Evolutionary conservation across 2,797 vertebrate species (phyloP).

Genomic region (Spondyliosoma cantharus): DNA sequence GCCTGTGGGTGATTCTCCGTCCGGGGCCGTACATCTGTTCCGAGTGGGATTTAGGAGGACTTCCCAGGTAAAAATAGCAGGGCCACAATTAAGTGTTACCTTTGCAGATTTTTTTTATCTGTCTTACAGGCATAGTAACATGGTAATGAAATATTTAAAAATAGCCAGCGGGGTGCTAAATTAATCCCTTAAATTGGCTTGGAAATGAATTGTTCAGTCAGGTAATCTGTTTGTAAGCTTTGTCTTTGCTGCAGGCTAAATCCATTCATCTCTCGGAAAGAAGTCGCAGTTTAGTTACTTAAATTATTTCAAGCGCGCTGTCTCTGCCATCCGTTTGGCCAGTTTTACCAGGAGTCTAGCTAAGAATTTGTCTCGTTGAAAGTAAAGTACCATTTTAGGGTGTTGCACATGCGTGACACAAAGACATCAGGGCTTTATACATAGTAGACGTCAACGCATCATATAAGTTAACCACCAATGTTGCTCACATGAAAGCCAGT

Average conservation of each 20-base stretch:
- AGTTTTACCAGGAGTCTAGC: slow-evolving; percentile 13
- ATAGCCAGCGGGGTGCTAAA: not conserved
- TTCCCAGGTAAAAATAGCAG: slow-evolving; percentile 88
- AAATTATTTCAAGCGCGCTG: slow-evolving; percentile 25
- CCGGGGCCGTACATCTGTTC: slow-evolving; percentile 90
- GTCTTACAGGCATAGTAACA: not conserved
- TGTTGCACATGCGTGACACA: not conserved
- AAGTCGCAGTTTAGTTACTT: slow-evolving; percentile 10
- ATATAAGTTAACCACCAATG: slow-evolving; percentile 17
- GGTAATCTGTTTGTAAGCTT: slow-evolving; percentile 36
- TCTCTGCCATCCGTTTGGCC: not conserved
- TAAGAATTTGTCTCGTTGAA: not conserved
- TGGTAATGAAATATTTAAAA: slow-evolving; percentile 20
- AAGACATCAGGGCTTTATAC: not conserved
- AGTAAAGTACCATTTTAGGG: slow-evolving; percentile 1
- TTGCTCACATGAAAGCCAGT: slow-evolving; percentile 28
- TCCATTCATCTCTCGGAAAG: slow-evolving; percentile 29
- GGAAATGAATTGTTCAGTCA: slow-evolving; percentile 44
- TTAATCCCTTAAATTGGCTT: slow-evolving; percentile 26
- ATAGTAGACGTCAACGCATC: slow-evolving; percentile 1
- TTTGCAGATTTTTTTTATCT: slow-evolving; percentile 10
- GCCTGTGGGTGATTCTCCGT: slow-evolving; percentile 93
- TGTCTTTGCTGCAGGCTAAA: slow-evolving; percentile 40
- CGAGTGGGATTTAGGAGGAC: slow-evolving; percentile 85
- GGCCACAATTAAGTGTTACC: not conserved